A percentile compares a stretch with the other conserved stretches of the same genome.
These are phyloP conservation scores for Drosophila parthenogenetica DNA, from an alignment of 2,888 invertebrate genomes.

Conservation along the genomic window DNA sequence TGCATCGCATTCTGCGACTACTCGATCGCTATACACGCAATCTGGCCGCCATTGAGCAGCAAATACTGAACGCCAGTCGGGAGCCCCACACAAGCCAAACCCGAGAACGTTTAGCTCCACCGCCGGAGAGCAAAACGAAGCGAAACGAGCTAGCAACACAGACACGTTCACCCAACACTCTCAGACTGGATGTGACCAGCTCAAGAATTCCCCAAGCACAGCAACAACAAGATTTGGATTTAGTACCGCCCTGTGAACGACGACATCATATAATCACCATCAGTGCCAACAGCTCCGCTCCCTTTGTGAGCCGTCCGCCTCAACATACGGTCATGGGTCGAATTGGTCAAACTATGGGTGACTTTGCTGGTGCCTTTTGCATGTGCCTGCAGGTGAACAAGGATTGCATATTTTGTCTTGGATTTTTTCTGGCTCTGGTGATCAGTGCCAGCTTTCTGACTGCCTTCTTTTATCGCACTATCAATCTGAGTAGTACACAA, in stretches of 20 bases:
- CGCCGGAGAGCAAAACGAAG: neutral
- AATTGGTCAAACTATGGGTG: constrained; percentile 54
- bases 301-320: constrained; percentile 24
- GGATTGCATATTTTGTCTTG: constrained; percentile 83
- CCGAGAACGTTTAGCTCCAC: neutral
- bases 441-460: constrained; percentile 83
- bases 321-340: constrained; percentile 51
- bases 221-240: neutral
- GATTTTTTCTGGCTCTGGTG: constrained; percentile 82
- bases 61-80: neutral
- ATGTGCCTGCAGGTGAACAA: constrained; percentile 82
- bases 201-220: constrained; percentile 7
- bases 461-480: constrained; percentile 83
- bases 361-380: constrained; percentile 73
- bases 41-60: constrained; percentile 64
- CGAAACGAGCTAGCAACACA: constrained; percentile 52
- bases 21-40: constrained; percentile 71
- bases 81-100: neutral
- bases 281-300: constrained; percentile 54
- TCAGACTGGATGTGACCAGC: constrained; percentile 19
- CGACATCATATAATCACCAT: constrained; percentile 73
- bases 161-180: constrained; percentile 28
- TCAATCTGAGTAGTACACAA: constrained; percentile 58
- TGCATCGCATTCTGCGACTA: constrained; percentile 66
- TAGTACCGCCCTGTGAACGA: constrained; percentile 56